These are phyloP conservation scores for Gallinago media DNA, from an alignment of 2,113 vertebrate genomes.

Conservation along the genomic window DNA sequence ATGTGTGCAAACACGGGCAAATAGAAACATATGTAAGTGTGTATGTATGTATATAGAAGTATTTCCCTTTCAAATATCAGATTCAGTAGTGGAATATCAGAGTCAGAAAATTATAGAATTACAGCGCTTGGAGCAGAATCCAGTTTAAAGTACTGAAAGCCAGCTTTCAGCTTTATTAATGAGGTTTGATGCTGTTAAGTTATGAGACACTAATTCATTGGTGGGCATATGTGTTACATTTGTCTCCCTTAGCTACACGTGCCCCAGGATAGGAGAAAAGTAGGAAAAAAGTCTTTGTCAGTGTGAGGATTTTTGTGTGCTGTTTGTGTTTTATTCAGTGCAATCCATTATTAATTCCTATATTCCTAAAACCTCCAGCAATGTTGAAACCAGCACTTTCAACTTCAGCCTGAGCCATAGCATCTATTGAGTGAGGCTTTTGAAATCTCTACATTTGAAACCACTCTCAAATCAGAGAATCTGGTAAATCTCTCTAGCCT, in stretches of 20 bases:
- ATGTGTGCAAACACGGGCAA: background rate
- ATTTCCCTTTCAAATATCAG: background rate
- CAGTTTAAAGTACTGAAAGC: background rate
- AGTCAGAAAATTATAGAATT: background rate
- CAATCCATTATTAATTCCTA: conserved; percentile 37
- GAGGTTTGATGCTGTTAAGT: background rate
- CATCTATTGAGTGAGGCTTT: conserved; percentile 13
- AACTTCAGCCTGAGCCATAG: background rate
- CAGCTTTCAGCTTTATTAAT: background rate
- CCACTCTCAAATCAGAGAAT: conserved; percentile 8
- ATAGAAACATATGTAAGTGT: background rate
- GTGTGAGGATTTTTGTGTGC: background rate
- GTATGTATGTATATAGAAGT: accelerated
- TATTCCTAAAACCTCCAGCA: background rate
- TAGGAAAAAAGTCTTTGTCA: background rate
- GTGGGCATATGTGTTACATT: background rate
- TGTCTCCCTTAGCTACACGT: background rate
- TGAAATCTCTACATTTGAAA: conserved; percentile 37
- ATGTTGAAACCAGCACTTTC: conserved; percentile 8
- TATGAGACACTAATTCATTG: background rate
- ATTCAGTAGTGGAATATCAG: background rate
- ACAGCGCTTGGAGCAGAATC: background rate
- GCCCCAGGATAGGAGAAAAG: background rate
- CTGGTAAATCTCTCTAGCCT: conserved; percentile 10
- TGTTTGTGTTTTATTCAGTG: conserved; percentile 49